Conservation (phyloP, 2,113 vertebrate species). For the Cebus imitator region DNA sequence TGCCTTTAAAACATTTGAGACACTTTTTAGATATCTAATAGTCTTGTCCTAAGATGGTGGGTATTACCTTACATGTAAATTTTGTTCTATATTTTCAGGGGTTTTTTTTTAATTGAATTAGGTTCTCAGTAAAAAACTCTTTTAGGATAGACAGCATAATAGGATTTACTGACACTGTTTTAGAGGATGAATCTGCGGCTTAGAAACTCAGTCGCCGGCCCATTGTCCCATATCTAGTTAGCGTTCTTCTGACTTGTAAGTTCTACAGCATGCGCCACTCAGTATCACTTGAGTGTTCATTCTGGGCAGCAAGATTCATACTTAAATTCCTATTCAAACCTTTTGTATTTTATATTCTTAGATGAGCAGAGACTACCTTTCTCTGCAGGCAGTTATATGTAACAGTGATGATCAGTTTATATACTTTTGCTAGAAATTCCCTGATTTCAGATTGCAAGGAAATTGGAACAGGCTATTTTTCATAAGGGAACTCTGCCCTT, state of each 20-base stretch:
- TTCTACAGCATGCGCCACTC: not conserved
- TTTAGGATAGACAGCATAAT: not conserved
- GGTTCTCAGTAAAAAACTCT: not conserved
- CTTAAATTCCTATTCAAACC: conserved; percentile 20
- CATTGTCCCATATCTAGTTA: not conserved
- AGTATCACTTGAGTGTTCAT: not conserved
- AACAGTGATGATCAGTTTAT: conserved; percentile 34
- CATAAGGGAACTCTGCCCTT: not conserved
- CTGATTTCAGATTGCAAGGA: conserved; percentile 21
- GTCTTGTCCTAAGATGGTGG: not conserved
- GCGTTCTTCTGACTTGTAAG: not conserved
- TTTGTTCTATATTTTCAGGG: not conserved
- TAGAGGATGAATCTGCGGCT: not conserved
- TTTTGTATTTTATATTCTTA: conserved; percentile 18
- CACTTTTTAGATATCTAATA: not conserved
- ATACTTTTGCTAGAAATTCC: not conserved
- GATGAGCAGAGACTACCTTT: conserved; percentile 1
- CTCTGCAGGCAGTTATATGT: conserved; percentile 39
- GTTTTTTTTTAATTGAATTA: conserved; percentile 13
- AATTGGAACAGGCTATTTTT: conserved; percentile 5
- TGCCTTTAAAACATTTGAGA: conserved; percentile 34
- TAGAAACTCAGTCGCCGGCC: not conserved
- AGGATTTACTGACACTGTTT: not conserved
- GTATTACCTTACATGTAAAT: not conserved
- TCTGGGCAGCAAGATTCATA: not conserved